Evolutionary conservation across 2,113 vertebrate genomes (phyloP).

Genomic region (Lipophrys pholis): DNA sequence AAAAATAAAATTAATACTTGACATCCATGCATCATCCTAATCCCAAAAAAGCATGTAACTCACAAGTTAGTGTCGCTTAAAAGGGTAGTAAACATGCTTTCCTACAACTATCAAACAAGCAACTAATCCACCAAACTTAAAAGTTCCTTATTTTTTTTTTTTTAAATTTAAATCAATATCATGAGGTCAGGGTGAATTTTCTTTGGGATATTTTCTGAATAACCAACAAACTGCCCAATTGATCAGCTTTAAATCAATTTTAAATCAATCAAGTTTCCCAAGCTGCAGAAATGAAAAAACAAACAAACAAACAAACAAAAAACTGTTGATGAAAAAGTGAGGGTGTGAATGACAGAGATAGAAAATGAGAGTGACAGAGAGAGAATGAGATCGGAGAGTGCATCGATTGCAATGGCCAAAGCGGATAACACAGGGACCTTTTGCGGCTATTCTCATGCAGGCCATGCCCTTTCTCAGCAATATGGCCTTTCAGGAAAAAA

Average conservation of each 20-base stretch:
- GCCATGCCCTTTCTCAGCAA: conserved; percentile 66
- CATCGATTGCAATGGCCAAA: conserved; percentile 60
- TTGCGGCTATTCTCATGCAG: conserved; percentile 60
- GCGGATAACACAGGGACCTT: conserved; percentile 62
- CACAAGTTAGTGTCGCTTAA: too few relatives aligned
- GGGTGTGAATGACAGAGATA: conserved; percentile 11
- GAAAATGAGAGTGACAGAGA: conserved; percentile 37
- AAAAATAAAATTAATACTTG: too few relatives aligned
- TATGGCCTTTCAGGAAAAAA: conserved; percentile 58
- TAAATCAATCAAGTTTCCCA: conserved; percentile 1
- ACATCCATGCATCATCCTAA: too few relatives aligned
- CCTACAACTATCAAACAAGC: too few relatives aligned
- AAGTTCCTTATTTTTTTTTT: too few relatives aligned
- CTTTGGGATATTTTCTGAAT: conserved; percentile 32
- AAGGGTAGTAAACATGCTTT: too few relatives aligned
- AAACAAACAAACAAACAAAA: conserved; percentile 23
- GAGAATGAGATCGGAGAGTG: conserved; percentile 26
- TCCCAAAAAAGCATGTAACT: too few relatives aligned
- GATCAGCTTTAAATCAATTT: conserved; percentile 42
- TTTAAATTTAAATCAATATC: too few relatives aligned
- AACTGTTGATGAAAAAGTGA: conserved; percentile 23
- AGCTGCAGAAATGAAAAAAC: conserved; percentile 34
- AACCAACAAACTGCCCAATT: conserved; percentile 13
- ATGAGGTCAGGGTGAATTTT: conserved; percentile 27
- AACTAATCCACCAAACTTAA: too few relatives aligned